A percentile compares a stretch with the other conserved stretches of the same genome.
These are phyloP conservation scores for Elymnias hypermnestra DNA, from an alignment of 1,140 invertebrate genomes.

Conservation along the genomic window DNA sequence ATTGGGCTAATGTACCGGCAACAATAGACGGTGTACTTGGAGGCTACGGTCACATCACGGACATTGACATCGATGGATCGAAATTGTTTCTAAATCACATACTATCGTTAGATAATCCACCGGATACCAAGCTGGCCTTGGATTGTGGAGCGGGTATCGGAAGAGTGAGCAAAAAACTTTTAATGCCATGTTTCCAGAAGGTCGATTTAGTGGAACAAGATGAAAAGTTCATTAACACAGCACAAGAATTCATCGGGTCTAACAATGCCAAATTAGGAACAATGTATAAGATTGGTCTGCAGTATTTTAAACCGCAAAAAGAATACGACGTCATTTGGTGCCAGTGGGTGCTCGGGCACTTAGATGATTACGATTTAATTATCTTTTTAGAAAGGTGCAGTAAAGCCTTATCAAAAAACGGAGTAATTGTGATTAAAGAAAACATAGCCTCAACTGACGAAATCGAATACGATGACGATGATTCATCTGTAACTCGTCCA, in stretches of 20 bases:
- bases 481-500: conserved; percentile 94
- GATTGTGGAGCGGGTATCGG: conserved; percentile 99
- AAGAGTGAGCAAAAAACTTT: conserved; percentile 91
- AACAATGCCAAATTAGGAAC: conserved; percentile 74
- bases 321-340: conserved; percentile 97
- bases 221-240: conserved; percentile 74
- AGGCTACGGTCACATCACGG: conserved; percentile 91
- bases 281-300: conserved; percentile 82
- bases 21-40: conserved; percentile 98
- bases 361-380: conserved; percentile 91
- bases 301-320: conserved; percentile 86
- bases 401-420: conserved; percentile 81
- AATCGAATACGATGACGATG: conserved; percentile 88
- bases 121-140: conserved; percentile 82
- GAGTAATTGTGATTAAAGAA: conserved; percentile 95
- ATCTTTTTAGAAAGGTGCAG: conserved; percentile 90
- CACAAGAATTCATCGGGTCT: conserved; percentile 40
- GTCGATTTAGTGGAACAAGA: conserved; percentile 98
- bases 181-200: conserved; percentile 88
- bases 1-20: conserved; percentile 90
- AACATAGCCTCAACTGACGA: conserved; percentile 86
- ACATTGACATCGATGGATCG: conserved; percentile 92
- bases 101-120: conserved; percentile 77
- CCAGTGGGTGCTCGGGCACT: conserved; percentile 97
- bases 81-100: conserved; percentile 85